Base-by-base conservation (phyloP, 2,113 vertebrate species). In the Thalassoma bifasciatum region DNA sequence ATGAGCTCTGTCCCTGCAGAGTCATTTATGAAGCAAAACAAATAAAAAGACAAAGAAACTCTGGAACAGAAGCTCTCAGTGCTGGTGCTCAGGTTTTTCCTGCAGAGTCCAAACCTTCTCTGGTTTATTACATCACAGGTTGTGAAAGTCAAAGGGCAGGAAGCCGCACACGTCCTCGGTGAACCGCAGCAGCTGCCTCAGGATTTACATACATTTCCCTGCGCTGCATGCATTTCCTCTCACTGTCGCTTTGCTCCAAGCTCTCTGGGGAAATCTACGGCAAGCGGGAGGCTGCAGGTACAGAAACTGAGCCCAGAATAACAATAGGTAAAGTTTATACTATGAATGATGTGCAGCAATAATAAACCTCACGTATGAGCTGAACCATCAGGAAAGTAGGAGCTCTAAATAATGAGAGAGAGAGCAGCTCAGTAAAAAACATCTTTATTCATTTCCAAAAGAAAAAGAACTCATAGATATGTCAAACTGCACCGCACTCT, bases 181-280 rank as follows among this genome's bases (percentile, higher is more conserved):
- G 4, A 53, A 60, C 75, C 47, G 1, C 63, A 23, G 57, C 1
- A 42, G 72, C 42, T 37, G 42, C 21, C 34, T 0, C 23, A 66
- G 44, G 54, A 85, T 89, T 89, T 91, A 60, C 86, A 91, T 89
- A 66, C 38, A 76, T 81, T 78, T 81, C 66, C 84, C 73, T 81
- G 30, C 17, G 9, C 49, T 2, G 37, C 44, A 3, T 21, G 40
- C 8, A 2, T n/a, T 54, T 63, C 57, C 53, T 67, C 22, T 66
- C 56, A 13, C 42, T 34, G 53, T 38, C 60, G 75, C 67, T 62
- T 57, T 72, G 57, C 62, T 62, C 65, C 51, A 14, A 9, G 30
- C 17, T 63, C 66, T 77, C 40, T 1, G 22, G 80, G 86, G 84
- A 88, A 86, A 83, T 79, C 68, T 60, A 65, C 40, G 59, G 47